phyloP scores from a whole-genome alignment of 2,797 vertebrate species.

The Lerista edwardsae region DNA sequence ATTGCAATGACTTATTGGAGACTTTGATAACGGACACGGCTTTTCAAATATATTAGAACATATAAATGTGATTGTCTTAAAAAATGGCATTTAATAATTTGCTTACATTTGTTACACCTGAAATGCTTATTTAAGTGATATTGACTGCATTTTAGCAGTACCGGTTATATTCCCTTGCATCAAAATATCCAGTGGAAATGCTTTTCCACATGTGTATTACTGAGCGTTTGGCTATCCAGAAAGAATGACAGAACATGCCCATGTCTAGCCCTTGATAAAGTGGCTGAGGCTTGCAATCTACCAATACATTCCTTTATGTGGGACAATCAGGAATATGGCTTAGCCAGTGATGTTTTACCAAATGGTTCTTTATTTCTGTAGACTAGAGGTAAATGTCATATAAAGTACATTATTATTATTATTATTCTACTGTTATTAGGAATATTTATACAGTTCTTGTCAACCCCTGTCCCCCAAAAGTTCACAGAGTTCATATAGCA shows the following conservation, averaged over 20 bases:
- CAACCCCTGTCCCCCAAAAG: too few species aligned
- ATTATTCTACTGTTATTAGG: too few species aligned
- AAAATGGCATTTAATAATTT: conserved; percentile 42
- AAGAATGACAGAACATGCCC: not conserved
- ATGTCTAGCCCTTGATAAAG: not conserved
- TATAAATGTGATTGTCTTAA: conserved; percentile 34
- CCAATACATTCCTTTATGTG: not conserved
- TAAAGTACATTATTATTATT: not conserved
- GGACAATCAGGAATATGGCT: not conserved
- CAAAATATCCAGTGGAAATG: conserved; percentile 20
- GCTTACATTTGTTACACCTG: conserved; percentile 42
- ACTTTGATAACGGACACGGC: conserved; percentile 38
- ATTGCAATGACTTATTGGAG: not conserved
- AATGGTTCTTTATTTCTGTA: not conserved
- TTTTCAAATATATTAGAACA: conserved; percentile 46
- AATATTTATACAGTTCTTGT: too few species aligned
- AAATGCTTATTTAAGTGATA: conserved; percentile 13
- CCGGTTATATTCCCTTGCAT: not conserved
- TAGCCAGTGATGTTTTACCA: not conserved
- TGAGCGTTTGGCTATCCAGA: not conserved
- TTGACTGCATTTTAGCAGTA: not conserved
- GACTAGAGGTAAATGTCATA: not conserved
- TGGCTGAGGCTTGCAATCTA: not conserved
- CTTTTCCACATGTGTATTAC: not conserved
- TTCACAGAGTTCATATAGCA: too few species aligned